These are phyloP conservation scores for Drosophila testacea DNA, from an alignment of 2,888 invertebrate genomes.

Conservation along the genomic window DNA sequence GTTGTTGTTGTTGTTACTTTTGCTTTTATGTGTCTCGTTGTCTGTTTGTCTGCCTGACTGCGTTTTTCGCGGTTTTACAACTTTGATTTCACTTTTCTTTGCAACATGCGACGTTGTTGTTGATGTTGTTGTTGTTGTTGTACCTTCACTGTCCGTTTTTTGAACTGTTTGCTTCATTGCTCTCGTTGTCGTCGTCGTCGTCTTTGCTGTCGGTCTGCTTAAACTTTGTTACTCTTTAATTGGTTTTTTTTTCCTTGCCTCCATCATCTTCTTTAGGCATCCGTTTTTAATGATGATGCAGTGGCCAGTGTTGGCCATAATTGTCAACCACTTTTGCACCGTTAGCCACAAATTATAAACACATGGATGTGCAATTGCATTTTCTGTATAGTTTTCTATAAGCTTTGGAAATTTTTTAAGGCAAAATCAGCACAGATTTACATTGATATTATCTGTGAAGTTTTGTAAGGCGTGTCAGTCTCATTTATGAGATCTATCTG, in stretches of 20 bases:
- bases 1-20: conserved; percentile 47
- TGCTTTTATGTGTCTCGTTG: conserved; percentile 69
- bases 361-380: conserved; percentile 55
- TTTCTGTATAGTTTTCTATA: conserved; percentile 20
- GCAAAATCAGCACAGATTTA: conserved; percentile 14
- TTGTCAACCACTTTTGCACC: conserved; percentile 76
- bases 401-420: conserved; percentile 6
- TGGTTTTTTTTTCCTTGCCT: conserved; percentile 69
- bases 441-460: background rate
- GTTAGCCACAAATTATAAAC: conserved; percentile 76
- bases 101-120: conserved; percentile 73
- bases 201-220: conserved; percentile 58
- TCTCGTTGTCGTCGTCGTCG: conserved; percentile 52
- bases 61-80: conserved; percentile 81
- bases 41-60: conserved; percentile 72
- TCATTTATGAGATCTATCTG: background rate
- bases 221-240: conserved; percentile 81
- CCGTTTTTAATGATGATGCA: conserved; percentile 73
- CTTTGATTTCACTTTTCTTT: conserved; percentile 81
- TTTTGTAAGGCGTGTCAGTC: background rate
- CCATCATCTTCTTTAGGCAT: conserved; percentile 73
- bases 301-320: conserved; percentile 68
- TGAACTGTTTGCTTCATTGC: conserved; percentile 76
- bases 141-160: conserved; percentile 79
- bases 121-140: conserved; percentile 48